Percentiles rank a stretch among this genome's conserved stretches.
Conservation (phyloP, 2,797 vertebrate species). For the Rhynchonycteris naso region DNA sequence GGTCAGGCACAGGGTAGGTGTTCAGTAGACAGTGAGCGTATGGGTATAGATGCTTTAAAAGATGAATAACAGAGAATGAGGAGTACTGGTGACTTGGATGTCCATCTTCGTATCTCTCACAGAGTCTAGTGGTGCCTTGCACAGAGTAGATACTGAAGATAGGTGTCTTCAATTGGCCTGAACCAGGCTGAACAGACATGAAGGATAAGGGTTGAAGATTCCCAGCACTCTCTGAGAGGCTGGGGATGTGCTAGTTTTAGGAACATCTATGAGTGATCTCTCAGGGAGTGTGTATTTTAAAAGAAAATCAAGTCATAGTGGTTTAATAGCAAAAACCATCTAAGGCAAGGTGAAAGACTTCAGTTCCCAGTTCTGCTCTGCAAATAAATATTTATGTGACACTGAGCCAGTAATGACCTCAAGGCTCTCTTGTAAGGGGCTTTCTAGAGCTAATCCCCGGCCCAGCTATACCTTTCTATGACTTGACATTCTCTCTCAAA, state of each 20-base stretch:
- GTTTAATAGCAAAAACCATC: background rate
- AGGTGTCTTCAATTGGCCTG: background rate
- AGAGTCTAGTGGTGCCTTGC: background rate
- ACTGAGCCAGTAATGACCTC: background rate
- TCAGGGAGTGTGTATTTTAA: background rate
- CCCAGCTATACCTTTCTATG: background rate
- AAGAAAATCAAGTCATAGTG: conserved; percentile 8
- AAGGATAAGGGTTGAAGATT: background rate
- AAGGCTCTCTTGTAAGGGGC: background rate
- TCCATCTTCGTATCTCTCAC: background rate
- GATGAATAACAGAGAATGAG: background rate
- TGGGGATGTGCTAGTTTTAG: background rate
- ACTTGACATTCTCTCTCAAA: background rate
- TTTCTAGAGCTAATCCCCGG: background rate
- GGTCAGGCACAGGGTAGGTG: background rate
- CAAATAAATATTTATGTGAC: background rate
- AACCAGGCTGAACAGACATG: background rate
- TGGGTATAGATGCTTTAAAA: background rate
- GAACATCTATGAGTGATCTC: background rate
- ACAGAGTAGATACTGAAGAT: background rate
- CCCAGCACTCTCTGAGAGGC: background rate
- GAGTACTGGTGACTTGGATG: background rate
- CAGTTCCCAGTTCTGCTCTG: background rate
- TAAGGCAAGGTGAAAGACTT: background rate
- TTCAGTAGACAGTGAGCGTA: background rate